phyloP scores from a whole-genome alignment of 2,797 vertebrate species.

The Poeciliopsis gracilis region DNA sequence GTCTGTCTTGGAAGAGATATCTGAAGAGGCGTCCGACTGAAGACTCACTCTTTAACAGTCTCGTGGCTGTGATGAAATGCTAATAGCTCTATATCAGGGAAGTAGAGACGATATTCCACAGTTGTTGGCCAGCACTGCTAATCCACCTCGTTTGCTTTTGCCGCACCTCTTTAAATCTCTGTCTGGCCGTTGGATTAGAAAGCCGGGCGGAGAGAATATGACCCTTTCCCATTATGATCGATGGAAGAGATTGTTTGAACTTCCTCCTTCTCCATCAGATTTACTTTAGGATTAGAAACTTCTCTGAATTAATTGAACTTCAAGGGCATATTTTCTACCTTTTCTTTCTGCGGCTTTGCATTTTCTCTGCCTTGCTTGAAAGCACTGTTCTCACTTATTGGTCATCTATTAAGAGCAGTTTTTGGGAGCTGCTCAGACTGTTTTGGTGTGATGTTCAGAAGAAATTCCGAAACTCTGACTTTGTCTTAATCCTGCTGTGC shows the following conservation, averaged over 20 bases:
- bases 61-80: background rate
- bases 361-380: background rate
- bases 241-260: background rate
- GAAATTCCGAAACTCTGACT: background rate
- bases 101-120: background rate
- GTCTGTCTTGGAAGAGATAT: background rate
- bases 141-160: background rate
- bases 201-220: background rate
- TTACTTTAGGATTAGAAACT: background rate
- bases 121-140: background rate
- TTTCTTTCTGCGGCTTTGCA: background rate
- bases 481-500: constrained; percentile 11
- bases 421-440: constrained; percentile 1
- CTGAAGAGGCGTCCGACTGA: background rate
- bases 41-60: background rate
- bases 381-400: background rate
- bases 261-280: background rate
- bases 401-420: background rate
- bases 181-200: background rate
- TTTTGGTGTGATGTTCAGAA: constrained; percentile 4
- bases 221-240: background rate
- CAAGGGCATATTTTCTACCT: background rate
- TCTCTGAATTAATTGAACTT: constrained; percentile 8
- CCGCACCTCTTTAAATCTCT: background rate
- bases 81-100: background rate